Conservation (phyloP, 2,113 vertebrate species). For the Cranoglanis bouderius region DNA sequence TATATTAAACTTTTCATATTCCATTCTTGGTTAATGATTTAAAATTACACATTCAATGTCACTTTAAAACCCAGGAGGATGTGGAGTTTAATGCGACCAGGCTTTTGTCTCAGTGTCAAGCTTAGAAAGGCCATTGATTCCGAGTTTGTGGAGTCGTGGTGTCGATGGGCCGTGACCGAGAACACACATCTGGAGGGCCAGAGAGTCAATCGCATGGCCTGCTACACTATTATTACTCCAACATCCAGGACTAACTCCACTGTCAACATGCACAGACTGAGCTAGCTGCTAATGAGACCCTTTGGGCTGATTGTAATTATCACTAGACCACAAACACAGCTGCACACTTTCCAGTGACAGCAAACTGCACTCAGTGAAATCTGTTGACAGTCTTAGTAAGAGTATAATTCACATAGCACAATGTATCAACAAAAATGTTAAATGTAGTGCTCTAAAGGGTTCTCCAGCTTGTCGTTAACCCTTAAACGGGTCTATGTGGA, state of each 20-base stretch:
- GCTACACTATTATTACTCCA: constrained; percentile 10
- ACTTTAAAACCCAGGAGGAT: constrained; percentile 18
- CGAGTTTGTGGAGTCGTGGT: not conserved
- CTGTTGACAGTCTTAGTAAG: not conserved
- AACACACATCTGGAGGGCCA: constrained; percentile 30
- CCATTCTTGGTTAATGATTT: not conserved
- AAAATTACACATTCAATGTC: not conserved
- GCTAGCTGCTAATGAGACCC: constrained; percentile 29
- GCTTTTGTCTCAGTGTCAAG: not conserved
- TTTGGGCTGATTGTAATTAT: constrained; percentile 35
- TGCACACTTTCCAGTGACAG: not conserved
- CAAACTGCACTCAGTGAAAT: not conserved
- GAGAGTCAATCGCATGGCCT: constrained; percentile 15
- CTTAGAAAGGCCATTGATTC: constrained; percentile 41
- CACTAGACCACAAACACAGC: constrained; percentile 5
- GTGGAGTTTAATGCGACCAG: constrained; percentile 4
- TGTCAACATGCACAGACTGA: constrained; percentile 9
- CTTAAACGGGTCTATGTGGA: not conserved
- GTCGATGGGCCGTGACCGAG: constrained; percentile 33
- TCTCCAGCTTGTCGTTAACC: not conserved
- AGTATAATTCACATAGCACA: not conserved
- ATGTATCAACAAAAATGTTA: not conserved
- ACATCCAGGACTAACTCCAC: constrained; percentile 15
- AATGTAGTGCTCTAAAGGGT: not conserved
- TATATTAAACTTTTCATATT: not conserved